Conservation (phyloP, 2,797 vertebrate species). For the Rhabdophis nuchalis region DNA sequence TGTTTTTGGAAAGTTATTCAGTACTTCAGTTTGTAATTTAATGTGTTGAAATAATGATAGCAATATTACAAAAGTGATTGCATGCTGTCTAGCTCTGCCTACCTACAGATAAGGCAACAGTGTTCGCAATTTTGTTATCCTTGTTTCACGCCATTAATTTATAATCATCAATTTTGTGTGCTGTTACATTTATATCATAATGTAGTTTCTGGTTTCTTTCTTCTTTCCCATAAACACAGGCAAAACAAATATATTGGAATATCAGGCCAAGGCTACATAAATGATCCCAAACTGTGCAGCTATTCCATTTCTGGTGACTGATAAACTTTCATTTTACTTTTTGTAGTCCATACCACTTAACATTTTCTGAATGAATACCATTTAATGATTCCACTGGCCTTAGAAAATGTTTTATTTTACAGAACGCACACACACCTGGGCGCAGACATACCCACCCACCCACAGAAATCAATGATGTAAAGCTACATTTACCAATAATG, state of each 20-base stretch:
- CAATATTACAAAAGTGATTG: conserved; percentile 10
- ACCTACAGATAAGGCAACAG: conserved; percentile 1
- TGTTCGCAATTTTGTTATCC: conserved; percentile 14
- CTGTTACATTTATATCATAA: conserved; percentile 3
- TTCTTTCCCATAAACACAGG: background rate
- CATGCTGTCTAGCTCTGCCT: background rate
- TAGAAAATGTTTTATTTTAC: background rate
- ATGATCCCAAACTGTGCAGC: background rate
- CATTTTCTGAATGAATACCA: background rate
- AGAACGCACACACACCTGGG: background rate
- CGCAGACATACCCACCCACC: no score
- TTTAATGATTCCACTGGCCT: background rate
- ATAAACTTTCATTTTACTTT: background rate
- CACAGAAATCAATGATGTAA: no score
- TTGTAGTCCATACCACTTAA: background rate
- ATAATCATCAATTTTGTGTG: conserved; percentile 15
- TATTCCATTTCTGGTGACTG: background rate
- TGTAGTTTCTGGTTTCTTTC: background rate
- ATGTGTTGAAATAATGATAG: conserved; percentile 29
- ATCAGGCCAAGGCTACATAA: no score
- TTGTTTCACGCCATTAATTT: conserved; percentile 19
- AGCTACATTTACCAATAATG: background rate
- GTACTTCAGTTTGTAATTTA: conserved; percentile 19
- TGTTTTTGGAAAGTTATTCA: background rate
- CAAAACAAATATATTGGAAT: background rate